Percentiles rank a stretch among this genome's conserved stretches.
These are phyloP conservation scores for Spodoptera frugiperda DNA, from an alignment of 1,140 invertebrate genomes.

Conservation along the genomic window DNA sequence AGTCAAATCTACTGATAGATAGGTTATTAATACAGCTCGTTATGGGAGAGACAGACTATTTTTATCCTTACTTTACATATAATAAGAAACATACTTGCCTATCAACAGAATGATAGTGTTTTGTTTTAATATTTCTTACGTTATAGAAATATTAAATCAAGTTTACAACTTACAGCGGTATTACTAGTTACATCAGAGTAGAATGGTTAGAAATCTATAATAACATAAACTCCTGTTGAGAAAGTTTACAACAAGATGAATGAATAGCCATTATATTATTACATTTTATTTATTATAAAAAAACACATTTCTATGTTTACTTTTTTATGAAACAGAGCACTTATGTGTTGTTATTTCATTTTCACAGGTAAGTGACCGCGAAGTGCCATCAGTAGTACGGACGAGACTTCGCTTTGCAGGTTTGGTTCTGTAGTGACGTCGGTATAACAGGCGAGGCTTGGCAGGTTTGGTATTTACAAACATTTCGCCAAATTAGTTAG, in stretches of 20 bases:
- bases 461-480: background rate
- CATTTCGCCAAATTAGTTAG: no score
- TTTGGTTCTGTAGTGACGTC: no score
- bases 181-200: background rate
- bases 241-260: constrained; percentile 11
- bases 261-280: constrained; percentile 7
- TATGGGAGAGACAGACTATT: no score
- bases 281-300: constrained; percentile 2
- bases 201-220: constrained; percentile 5
- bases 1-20: no score
- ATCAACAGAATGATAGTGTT: no score
- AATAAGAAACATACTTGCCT: no score
- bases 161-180: no score
- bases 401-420: background rate
- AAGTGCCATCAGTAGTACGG: background rate
- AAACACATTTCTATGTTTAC: background rate
- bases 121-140: no score
- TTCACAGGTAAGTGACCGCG: constrained; percentile 25
- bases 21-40: no score
- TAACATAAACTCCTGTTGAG: background rate
- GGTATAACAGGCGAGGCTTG: no score
- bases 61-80: no score
- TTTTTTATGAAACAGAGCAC: background rate
- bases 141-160: no score
- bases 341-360: background rate